Conservation (phyloP, 2,797 vertebrate genomes). For the Sebastiscus tertius region DNA sequence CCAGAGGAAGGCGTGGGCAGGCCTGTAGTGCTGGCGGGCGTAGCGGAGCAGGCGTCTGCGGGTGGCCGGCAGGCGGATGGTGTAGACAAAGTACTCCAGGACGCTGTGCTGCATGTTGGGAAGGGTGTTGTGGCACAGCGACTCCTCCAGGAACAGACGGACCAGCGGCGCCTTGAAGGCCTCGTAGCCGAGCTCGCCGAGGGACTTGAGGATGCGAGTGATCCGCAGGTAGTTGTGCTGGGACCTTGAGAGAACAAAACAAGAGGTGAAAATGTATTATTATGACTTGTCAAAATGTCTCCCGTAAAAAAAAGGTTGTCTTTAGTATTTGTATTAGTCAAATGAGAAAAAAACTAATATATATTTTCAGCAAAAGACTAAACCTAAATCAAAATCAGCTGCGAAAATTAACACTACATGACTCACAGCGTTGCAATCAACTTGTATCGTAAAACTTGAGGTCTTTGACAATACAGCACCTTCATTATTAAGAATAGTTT, state of each 20-base stretch:
- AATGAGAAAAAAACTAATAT: background rate
- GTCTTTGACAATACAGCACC: background rate
- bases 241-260: conserved; percentile 81
- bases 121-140: conserved; percentile 89
- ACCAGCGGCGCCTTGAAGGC: conserved; percentile 94
- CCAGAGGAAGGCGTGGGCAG: conserved; percentile 95
- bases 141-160: conserved; percentile 92
- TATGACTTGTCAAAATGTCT: background rate
- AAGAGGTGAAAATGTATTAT: background rate
- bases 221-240: conserved; percentile 99
- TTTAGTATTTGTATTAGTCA: background rate
- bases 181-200: conserved; percentile 96
- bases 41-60: conserved; percentile 92
- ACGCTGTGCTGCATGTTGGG: conserved; percentile 95
- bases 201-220: conserved; percentile 97
- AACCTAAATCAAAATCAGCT: background rate
- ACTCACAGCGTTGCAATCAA: background rate
- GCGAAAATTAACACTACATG: background rate
- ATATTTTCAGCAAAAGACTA: background rate
- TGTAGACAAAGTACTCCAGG: conserved; percentile 97
- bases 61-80: conserved; percentile 90
- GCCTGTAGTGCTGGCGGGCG: conserved; percentile 90
- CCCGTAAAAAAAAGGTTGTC: no score
- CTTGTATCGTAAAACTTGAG: background rate
- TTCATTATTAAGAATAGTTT: background rate